These are phyloP conservation scores for Idaea dimidiata DNA, from an alignment of 2,888 invertebrate genomes.

Conservation along the genomic window DNA sequence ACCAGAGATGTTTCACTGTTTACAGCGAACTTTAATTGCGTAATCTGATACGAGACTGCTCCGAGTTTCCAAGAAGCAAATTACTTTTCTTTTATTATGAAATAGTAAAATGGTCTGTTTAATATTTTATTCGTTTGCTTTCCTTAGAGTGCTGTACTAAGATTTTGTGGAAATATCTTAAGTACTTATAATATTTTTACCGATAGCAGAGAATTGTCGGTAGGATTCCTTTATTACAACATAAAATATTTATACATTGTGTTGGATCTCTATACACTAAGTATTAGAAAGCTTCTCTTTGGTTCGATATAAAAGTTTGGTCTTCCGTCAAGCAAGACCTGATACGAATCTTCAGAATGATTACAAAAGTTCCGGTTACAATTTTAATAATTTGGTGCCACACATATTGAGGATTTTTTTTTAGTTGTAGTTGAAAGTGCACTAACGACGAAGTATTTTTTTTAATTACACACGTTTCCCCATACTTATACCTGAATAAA, in stretches of 20 bases:
- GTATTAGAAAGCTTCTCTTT: too few relatives aligned
- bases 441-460: too few relatives aligned
- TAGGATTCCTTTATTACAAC: too few relatives aligned
- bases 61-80: constrained; percentile 37
- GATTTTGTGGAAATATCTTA: neutral
- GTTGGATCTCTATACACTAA: too few relatives aligned
- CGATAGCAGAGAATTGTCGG: neutral
- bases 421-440: too few relatives aligned
- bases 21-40: constrained; percentile 52
- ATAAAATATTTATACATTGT: too few relatives aligned
- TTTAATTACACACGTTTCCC: too few relatives aligned
- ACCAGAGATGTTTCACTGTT: constrained; percentile 45
- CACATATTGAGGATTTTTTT: too few relatives aligned
- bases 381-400: too few relatives aligned
- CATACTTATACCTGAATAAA: too few relatives aligned
- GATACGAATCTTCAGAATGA: neutral
- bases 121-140: constrained; percentile 19
- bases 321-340: too few relatives aligned
- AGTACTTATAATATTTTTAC: neutral
- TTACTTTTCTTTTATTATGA: constrained; percentile 32
- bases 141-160: neutral
- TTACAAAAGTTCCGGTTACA: neutral
- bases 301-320: too few relatives aligned
- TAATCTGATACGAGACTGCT: constrained; percentile 46
- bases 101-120: constrained; percentile 7